Percentiles rank a stretch among this genome's conserved stretches.
These are phyloP conservation scores for Drosophila engyochracea DNA, from an alignment of 2,888 invertebrate genomes.

Conservation along the genomic window DNA sequence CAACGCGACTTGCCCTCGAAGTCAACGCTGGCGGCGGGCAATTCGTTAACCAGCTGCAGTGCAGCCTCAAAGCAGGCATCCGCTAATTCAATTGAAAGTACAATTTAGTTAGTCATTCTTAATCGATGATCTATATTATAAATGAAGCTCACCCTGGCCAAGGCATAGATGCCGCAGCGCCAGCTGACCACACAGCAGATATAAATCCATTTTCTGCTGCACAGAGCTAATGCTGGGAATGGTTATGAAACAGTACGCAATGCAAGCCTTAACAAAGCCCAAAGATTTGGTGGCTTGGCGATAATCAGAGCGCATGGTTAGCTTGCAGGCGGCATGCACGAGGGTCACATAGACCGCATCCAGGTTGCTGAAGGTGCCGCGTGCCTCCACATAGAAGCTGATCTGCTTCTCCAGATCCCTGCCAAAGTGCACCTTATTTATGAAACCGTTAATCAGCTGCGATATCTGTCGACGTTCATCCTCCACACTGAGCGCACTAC, in stretches of 20 bases:
- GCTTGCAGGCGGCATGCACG: conserved; percentile 94
- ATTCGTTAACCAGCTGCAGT: conserved; percentile 91
- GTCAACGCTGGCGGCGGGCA: conserved; percentile 89
- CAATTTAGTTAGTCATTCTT: not conserved
- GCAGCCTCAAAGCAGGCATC: conserved; percentile 97
- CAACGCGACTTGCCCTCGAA: conserved; percentile 91
- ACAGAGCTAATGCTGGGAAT: conserved; percentile 96
- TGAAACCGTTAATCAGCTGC: conserved; percentile 92
- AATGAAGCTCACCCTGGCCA: conserved; percentile 90
- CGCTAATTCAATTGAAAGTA: conserved; percentile 87
- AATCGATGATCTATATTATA: not conserved
- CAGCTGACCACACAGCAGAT: conserved; percentile 94
- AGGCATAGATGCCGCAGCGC: conserved; percentile 95
- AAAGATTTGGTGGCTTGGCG: conserved; percentile 92
- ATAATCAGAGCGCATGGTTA: conserved; percentile 89
- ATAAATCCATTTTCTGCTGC: conserved; percentile 92
- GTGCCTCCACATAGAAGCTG: conserved; percentile 96
- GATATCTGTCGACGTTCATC: conserved; percentile 96
- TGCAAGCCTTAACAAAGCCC: conserved; percentile 96
- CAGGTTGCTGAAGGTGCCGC: conserved; percentile 95
- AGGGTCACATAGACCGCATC: conserved; percentile 94
- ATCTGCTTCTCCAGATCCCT: conserved; percentile 96
- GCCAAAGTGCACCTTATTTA: conserved; percentile 93
- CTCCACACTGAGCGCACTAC: conserved; percentile 94
- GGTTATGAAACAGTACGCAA: conserved; percentile 97